phyloP scores from a whole-genome alignment of 2,113 vertebrate genomes.

The Tauraco erythrolophus region DNA sequence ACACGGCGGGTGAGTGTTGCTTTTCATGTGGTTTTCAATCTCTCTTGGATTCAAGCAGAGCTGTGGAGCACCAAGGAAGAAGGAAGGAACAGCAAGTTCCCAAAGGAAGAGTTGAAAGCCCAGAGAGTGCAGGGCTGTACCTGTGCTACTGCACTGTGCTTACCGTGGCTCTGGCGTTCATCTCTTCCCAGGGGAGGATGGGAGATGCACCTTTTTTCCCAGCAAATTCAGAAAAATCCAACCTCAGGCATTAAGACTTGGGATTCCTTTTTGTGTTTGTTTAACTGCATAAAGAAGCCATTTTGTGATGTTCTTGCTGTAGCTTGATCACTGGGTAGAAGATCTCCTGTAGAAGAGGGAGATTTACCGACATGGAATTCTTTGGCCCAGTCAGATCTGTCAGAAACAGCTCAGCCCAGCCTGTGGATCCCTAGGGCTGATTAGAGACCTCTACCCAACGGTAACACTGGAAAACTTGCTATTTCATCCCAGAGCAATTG shows the following conservation, averaged over 20 bases:
- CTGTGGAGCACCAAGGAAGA: not conserved
- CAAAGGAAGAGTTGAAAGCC: not conserved
- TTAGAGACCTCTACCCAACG: not conserved
- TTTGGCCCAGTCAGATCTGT: not conserved
- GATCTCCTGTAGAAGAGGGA: not conserved
- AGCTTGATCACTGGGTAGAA: rapidly evolving
- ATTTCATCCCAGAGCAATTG: not conserved
- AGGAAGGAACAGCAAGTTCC: not conserved
- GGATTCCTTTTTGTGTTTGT: not conserved
- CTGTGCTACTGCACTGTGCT: not conserved
- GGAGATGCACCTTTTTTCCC: not conserved
- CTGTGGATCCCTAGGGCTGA: not conserved
- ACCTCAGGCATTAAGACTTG: not conserved
- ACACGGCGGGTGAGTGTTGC: not conserved
- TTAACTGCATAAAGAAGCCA: not conserved
- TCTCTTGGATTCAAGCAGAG: not conserved
- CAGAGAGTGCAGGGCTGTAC: not conserved
- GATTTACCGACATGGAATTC: not conserved
- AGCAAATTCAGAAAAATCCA: not conserved
- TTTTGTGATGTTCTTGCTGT: not conserved
- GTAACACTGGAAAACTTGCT: not conserved
- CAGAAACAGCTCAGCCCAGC: not conserved
- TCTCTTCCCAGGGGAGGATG: not conserved
- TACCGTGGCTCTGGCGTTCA: not conserved
- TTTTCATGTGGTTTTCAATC: slow-evolving; percentile 33